A percentile compares a stretch with the other conserved stretches of the same genome.
Evolutionary conservation across 1,140 invertebrate species (phyloP).

Genomic region (Neodiprion virginianus): DNA sequence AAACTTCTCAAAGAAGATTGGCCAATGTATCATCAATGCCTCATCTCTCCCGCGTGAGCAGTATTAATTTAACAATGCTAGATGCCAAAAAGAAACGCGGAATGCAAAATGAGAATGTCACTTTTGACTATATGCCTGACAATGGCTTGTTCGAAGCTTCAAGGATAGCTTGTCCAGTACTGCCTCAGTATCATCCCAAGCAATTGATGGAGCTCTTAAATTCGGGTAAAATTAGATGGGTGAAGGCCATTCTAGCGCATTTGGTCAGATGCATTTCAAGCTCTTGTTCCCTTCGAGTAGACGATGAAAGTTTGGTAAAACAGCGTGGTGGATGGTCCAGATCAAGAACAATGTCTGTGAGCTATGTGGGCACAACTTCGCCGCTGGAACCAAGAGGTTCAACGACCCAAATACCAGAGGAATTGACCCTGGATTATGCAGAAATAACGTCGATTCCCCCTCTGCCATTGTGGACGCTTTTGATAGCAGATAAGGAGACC

Average conservation of each 20-base stretch:
- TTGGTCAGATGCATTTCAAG: conserved; percentile 86
- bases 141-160: conserved; percentile 96
- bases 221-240: conserved; percentile 96
- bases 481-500: conserved; percentile 91
- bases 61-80: conserved; percentile 80
- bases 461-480: conserved; percentile 92
- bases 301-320: conserved; percentile 68
- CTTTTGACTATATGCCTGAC: conserved; percentile 84
- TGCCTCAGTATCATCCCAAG: conserved; percentile 99
- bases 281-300: conserved; percentile 65
- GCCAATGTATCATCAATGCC: conserved; percentile 79
- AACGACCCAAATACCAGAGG: conserved; percentile 76
- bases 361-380: conserved; percentile 72
- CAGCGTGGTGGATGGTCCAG: conserved; percentile 76
- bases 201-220: conserved; percentile 98
- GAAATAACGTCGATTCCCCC: conserved; percentile 97
- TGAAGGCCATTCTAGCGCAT: conserved; percentile 97
- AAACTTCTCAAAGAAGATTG: conserved; percentile 72
- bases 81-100: conserved; percentile 74
- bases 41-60: conserved; percentile 80
- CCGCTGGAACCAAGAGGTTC: conserved; percentile 67
- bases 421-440: conserved; percentile 91
- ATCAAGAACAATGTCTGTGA: conserved; percentile 87
- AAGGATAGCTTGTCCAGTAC: conserved; percentile 94
- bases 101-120: conserved; percentile 66